phyloP scores from a whole-genome alignment of 1,140 invertebrate genomes.

The Pseudomyrmex dendroicus region DNA sequence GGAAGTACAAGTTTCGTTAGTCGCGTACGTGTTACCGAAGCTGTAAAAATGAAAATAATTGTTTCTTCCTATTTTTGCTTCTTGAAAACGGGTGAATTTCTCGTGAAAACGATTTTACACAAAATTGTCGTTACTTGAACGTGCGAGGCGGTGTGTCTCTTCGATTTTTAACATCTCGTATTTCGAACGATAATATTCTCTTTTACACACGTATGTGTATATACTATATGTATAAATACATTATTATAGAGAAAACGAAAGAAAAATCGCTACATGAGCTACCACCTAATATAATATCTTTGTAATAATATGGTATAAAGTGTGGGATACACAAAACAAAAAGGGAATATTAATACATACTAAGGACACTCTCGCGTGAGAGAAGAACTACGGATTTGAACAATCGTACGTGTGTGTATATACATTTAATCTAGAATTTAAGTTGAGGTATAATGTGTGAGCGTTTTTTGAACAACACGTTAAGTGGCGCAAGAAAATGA shows the following conservation, averaged over 20 bases:
- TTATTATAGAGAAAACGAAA: not conserved
- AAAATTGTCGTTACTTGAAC: too few species aligned
- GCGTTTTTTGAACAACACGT: constrained; percentile 27
- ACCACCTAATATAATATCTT: too few species aligned
- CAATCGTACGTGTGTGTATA: constrained; percentile 61
- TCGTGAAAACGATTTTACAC: too few species aligned
- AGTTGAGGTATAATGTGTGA: constrained; percentile 37
- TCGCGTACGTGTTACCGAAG: not conserved
- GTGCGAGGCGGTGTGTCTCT: too few species aligned
- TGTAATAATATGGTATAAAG: not conserved
- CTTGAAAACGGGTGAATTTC: too few species aligned
- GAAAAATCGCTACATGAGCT: too few species aligned
- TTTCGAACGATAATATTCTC: too few species aligned
- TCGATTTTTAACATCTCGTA: too few species aligned
- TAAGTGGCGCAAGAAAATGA: constrained; percentile 19
- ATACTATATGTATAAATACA: constrained; percentile 59
- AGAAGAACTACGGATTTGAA: constrained; percentile 49
- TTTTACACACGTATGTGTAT: too few species aligned
- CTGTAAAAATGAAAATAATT: constrained; percentile 2
- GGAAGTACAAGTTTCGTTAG: too few species aligned
- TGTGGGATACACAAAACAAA: not conserved
- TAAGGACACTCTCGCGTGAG: constrained; percentile 12
- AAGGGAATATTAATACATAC: constrained; percentile 47
- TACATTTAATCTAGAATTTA: constrained; percentile 36
- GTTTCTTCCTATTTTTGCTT: too few species aligned